Percentiles rank a stretch among this genome's conserved stretches.
These are phyloP conservation scores for Frieseomelitta varia DNA, from an alignment of 1,140 invertebrate genomes.

Conservation along the genomic window DNA sequence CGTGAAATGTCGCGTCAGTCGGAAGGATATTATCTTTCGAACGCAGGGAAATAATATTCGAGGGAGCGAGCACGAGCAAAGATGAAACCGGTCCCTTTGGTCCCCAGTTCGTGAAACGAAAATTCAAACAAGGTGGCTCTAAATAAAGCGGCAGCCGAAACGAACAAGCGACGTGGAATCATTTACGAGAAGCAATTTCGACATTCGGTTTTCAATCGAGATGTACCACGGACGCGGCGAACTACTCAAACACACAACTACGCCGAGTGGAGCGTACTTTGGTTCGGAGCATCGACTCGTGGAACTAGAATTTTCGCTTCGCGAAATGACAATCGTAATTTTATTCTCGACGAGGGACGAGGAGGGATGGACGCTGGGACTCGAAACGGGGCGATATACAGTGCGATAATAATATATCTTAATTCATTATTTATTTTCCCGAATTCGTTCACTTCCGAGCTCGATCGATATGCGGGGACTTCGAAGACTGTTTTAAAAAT, in stretches of 20 bases:
- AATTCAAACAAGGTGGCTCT: slow-evolving; percentile 24
- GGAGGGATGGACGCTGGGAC: too few species aligned
- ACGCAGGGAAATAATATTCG: not conserved
- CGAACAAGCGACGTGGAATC: not conserved
- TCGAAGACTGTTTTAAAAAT: too few species aligned
- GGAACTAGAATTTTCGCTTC: not conserved
- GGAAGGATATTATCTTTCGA: not conserved
- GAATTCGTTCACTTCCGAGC: too few species aligned
- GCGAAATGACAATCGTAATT: not conserved
- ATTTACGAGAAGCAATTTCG: slow-evolving; percentile 41
- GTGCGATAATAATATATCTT: too few species aligned
- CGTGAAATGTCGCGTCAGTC: not conserved
- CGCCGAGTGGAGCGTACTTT: not conserved
- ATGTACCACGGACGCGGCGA: not conserved
- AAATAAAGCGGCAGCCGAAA: slow-evolving; percentile 30
- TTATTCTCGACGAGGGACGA: not conserved
- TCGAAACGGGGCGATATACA: too few species aligned
- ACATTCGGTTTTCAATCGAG: slow-evolving; percentile 34
- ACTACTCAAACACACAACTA: slow-evolving; percentile 7
- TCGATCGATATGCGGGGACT: too few species aligned
- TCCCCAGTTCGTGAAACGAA: slow-evolving; percentile 19
- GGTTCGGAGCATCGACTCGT: not conserved
- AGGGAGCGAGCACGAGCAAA: not conserved
- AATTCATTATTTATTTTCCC: too few species aligned
- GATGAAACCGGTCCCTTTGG: slow-evolving; percentile 24